A percentile compares a stretch with the other conserved stretches of the same genome.
phyloP scores from a whole-genome alignment of 2,113 vertebrate genomes.

The Rutilus rutilus region DNA sequence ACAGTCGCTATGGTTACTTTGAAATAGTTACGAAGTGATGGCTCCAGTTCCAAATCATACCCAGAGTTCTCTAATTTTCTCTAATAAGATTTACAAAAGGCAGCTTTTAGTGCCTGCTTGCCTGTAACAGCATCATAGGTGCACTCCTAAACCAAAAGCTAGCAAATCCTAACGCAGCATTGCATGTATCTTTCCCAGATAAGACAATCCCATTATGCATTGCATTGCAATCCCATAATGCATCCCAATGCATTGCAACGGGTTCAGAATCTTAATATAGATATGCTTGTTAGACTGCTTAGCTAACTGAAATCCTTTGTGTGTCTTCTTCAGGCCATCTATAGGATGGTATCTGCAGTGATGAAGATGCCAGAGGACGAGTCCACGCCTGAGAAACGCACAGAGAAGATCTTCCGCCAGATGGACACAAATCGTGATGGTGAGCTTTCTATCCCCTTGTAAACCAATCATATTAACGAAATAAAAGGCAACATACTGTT shows the following conservation, averaged over 20 bases:
- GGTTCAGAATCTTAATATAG: background rate
- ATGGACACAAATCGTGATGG: conserved; percentile 98
- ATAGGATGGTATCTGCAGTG: conserved; percentile 99
- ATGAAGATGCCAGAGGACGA: conserved; percentile 99
- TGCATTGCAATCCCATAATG: background rate
- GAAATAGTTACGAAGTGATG: background rate
- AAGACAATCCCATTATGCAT: background rate
- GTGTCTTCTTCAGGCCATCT: conserved; percentile 86
- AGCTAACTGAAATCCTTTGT: background rate
- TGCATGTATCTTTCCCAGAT: background rate
- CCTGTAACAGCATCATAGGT: background rate
- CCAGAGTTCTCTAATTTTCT: conserved; percentile 3
- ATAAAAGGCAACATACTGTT: no score
- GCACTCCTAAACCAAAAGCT: background rate
- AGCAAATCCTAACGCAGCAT: background rate
- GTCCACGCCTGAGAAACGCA: conserved; percentile 97
- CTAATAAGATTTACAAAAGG: conserved; percentile 5
- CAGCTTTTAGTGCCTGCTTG: background rate
- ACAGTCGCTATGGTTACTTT: background rate
- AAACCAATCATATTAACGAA: no score
- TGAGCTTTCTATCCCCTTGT: conserved; percentile 63
- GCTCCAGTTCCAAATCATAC: background rate
- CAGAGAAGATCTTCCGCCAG: conserved; percentile 98
- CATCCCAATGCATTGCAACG: background rate
- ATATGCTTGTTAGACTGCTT: background rate